Evolutionary conservation across 2,797 vertebrate species (phyloP).

Genomic region (Scolopax bukidnonensis): DNA sequence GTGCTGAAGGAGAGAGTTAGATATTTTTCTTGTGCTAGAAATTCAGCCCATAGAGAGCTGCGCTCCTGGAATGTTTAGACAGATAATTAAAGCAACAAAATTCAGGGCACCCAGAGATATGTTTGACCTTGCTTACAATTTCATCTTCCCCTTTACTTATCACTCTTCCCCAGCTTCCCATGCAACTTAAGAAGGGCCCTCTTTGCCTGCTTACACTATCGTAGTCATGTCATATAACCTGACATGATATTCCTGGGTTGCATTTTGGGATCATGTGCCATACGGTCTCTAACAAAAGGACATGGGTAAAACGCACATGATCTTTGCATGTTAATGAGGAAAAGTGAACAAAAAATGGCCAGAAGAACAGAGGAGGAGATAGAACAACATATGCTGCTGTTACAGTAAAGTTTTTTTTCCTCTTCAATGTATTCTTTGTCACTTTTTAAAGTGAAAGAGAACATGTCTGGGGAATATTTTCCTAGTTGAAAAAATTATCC

Average conservation of each 20-base stretch:
- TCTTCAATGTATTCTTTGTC: not conserved
- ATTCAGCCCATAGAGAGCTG: not conserved
- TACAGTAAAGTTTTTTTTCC: not conserved
- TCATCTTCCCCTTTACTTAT: not conserved
- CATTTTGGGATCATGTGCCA: not conserved
- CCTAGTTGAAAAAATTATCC: not conserved
- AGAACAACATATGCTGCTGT: not conserved
- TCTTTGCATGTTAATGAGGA: not conserved
- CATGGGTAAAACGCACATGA: not conserved
- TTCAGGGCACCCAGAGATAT: not conserved
- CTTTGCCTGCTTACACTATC: not conserved
- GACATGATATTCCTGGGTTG: not conserved
- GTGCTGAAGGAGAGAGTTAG: not conserved
- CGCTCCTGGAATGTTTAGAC: not conserved
- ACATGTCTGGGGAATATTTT: not conserved
- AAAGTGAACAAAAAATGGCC: not conserved
- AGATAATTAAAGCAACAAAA: conserved; percentile 53
- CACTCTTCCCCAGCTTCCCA: not conserved
- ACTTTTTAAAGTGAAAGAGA: not conserved
- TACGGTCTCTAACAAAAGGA: not conserved
- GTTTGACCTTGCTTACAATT: conserved; percentile 11
- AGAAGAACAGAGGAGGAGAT: not conserved
- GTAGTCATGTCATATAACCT: not conserved
- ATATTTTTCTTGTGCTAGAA: not conserved
- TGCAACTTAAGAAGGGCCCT: not conserved